A percentile compares a stretch with the other conserved stretches of the same genome.
Conservation (phyloP, 2,797 vertebrate genomes). For the Clarias platycephalus region DNA sequence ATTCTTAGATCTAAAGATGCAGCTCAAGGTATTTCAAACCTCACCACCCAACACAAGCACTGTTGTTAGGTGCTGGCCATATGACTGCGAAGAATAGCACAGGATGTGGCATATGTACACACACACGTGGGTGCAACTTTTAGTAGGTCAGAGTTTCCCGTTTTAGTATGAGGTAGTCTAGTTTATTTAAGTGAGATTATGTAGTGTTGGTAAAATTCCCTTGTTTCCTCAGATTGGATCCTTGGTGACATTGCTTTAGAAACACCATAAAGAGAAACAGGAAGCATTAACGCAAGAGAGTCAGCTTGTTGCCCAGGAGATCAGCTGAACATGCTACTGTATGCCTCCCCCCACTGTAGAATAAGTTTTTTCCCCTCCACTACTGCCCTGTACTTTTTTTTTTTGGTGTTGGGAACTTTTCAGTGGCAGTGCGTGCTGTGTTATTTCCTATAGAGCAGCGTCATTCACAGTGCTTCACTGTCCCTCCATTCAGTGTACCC, state of each 20-base stretch:
- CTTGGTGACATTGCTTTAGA: constrained; percentile 56
- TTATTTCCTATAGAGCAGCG: constrained; percentile 29
- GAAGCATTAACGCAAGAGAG: constrained; percentile 46
- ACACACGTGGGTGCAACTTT: not conserved
- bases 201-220: constrained; percentile 3
- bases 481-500: constrained; percentile 5
- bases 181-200: constrained; percentile 3
- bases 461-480: constrained; percentile 23
- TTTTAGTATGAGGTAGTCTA: not conserved
- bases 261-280: constrained; percentile 54
- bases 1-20: not conserved
- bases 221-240: constrained; percentile 47
- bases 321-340: constrained; percentile 49
- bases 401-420: constrained; percentile 44
- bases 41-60: not conserved
- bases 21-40: not conserved
- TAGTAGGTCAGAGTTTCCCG: constrained; percentile 20
- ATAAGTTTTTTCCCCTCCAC: constrained; percentile 28
- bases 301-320: constrained; percentile 48
- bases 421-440: constrained; percentile 25
- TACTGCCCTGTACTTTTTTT: constrained; percentile 36
- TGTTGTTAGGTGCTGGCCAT: not conserved
- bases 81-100: constrained; percentile 26
- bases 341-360: constrained; percentile 25
- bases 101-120: constrained; percentile 15